Conservation (phyloP, 2,113 vertebrate species). For the Hippocampus barbouri region DNA sequence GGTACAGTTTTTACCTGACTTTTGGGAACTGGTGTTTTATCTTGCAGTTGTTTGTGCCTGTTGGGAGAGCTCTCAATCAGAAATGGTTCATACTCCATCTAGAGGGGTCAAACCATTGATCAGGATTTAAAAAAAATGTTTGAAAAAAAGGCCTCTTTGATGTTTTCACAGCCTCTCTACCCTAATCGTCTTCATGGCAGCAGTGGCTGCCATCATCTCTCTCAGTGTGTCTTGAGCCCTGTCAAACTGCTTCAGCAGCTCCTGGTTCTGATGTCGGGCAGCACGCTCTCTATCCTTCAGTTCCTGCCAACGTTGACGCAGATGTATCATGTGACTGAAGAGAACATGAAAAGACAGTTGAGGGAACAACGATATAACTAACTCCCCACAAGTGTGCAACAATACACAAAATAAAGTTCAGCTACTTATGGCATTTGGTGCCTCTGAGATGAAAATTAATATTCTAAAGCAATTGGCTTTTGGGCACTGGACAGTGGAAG, state of each 20-base stretch:
- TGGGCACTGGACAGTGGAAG: slow-evolving; percentile 19
- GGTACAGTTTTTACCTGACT: slow-evolving; percentile 37
- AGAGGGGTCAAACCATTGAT: slow-evolving; percentile 20
- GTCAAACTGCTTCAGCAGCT: slow-evolving; percentile 72
- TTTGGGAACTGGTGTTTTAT: slow-evolving; percentile 37
- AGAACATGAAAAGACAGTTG: slow-evolving; percentile 5
- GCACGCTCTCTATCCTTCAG: slow-evolving; percentile 58
- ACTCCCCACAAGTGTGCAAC: neutral
- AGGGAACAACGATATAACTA: neutral
- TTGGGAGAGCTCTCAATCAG: slow-evolving; percentile 51
- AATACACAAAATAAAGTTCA: neutral
- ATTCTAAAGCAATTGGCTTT: slow-evolving; percentile 19
- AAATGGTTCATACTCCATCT: slow-evolving; percentile 68
- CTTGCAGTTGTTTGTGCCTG: slow-evolving; percentile 58
- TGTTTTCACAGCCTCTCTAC: slow-evolving; percentile 35
- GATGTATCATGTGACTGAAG: slow-evolving; percentile 34
- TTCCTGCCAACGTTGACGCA: slow-evolving; percentile 61
- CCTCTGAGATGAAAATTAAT: slow-evolving; percentile 24
- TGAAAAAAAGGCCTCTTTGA: neutral
- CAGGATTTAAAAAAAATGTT: neutral
- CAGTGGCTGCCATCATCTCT: slow-evolving; percentile 56
- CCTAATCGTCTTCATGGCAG: slow-evolving; percentile 67
- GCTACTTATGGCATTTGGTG: slow-evolving; percentile 43
- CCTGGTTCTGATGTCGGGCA: slow-evolving; percentile 58
- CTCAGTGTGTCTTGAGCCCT: slow-evolving; percentile 60